phyloP scores from a whole-genome alignment of 2,113 vertebrate genomes.

The Myrmecobius fasciatus region DNA sequence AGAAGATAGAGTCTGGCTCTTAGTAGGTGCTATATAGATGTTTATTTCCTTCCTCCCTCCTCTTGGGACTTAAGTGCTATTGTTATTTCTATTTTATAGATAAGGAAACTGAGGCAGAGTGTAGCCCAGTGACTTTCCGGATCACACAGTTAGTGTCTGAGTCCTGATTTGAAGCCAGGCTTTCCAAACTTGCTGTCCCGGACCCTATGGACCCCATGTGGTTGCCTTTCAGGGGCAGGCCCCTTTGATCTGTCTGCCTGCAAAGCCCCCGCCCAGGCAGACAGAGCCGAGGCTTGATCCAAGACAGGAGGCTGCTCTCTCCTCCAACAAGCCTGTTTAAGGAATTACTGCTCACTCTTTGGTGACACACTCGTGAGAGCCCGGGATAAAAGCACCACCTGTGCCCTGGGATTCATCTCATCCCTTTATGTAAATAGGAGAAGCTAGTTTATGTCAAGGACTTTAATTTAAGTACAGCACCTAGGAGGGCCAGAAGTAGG shows the following conservation, averaged over 20 bases:
- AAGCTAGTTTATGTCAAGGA: slow-evolving; percentile 75
- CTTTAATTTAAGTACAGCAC: slow-evolving; percentile 68
- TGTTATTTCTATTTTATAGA: not conserved
- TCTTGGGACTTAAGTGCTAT: not conserved
- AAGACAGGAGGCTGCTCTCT: not conserved
- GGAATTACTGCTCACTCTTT: slow-evolving; percentile 43
- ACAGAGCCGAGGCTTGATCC: not conserved
- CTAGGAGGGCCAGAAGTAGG: not conserved
- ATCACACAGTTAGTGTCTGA: not conserved
- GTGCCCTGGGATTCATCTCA: slow-evolving; percentile 80
- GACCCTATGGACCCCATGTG: accelerated
- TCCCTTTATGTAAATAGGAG: slow-evolving; percentile 78
- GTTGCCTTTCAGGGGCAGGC: not conserved
- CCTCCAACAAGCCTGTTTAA: not conserved
- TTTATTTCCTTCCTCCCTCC: not conserved
- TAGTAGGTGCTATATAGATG: not conserved
- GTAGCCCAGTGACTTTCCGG: not conserved
- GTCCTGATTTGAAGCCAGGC: not conserved
- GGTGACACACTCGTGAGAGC: slow-evolving; percentile 49
- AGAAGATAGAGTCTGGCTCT: not conserved
- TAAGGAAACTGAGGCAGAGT: not conserved
- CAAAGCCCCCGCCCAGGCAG: not conserved
- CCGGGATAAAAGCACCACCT: slow-evolving; percentile 58
- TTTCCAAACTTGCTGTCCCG: not conserved
- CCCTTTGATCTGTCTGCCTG: not conserved